A percentile compares a stretch with the other conserved stretches of the same genome.
phyloP scores from a whole-genome alignment of 2,113 vertebrate genomes.

The Cervus canadensis region DNA sequence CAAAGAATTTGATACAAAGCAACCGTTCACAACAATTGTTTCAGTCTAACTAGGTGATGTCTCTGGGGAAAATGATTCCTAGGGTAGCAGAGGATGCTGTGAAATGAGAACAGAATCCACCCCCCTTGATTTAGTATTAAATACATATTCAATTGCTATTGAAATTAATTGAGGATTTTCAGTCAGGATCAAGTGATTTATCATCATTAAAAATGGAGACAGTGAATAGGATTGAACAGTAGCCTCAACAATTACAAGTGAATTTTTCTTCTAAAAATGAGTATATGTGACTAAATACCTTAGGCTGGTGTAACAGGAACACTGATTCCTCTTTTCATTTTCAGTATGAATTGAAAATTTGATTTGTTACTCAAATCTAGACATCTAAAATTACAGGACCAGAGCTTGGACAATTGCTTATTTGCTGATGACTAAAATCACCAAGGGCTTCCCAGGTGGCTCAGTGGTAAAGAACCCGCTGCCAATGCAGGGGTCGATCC shows the following conservation, averaged over 20 bases:
- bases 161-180: conserved; percentile 69
- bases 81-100: neutral
- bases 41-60: neutral
- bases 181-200: conserved; percentile 41
- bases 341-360: conserved; percentile 19
- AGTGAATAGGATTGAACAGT: conserved; percentile 16
- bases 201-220: neutral
- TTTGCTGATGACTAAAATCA: neutral
- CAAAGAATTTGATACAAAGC: conserved; percentile 42
- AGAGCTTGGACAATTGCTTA: neutral
- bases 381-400: neutral
- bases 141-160: conserved; percentile 53
- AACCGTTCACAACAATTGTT: neutral
- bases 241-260: conserved; percentile 2
- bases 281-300: neutral
- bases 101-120: conserved; percentile 24
- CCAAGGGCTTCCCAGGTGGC: neutral
- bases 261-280: conserved; percentile 38
- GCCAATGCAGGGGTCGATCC: neutral
- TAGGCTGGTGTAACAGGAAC: neutral
- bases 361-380: neutral
- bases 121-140: conserved; percentile 47
- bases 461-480: neutral
- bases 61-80: conserved; percentile 7
- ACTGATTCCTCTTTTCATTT: neutral